phyloP scores from a whole-genome alignment of 2,113 vertebrate species.

The Podarcis muralis region DNA sequence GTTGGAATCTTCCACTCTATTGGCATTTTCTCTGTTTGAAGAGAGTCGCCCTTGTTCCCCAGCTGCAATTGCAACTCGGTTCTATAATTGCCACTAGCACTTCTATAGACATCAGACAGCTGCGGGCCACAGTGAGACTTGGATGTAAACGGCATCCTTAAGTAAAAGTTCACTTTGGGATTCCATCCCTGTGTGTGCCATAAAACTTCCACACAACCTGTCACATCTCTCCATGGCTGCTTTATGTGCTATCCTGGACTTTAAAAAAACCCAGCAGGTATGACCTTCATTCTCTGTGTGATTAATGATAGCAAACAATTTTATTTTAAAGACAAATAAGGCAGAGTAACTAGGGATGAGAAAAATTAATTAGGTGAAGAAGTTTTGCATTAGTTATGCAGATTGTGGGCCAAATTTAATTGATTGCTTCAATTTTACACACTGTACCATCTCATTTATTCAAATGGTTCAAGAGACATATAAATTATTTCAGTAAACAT shows the following conservation, averaged over 20 bases:
- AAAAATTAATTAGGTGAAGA: conserved; percentile 16
- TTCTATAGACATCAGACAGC: background rate
- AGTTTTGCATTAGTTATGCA: background rate
- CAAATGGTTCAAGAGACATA: background rate
- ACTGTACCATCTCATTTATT: conserved; percentile 13
- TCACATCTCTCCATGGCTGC: background rate
- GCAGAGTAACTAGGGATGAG: background rate
- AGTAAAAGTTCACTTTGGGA: background rate
- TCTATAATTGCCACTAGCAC: background rate
- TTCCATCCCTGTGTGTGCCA: background rate
- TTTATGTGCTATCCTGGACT: conserved; percentile 7
- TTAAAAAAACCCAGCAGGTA: background rate
- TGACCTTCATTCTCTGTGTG: conserved; percentile 2
- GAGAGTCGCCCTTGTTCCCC: background rate
- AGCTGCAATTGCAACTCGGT: background rate
- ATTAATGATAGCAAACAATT: conserved; percentile 3
- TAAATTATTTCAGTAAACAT: conserved; percentile 9
- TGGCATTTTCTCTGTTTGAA: background rate
- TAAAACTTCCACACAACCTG: background rate
- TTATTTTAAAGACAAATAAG: conserved; percentile 18
- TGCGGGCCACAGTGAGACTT: background rate
- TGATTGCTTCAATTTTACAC: background rate
- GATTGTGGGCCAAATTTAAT: background rate
- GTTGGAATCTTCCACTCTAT: background rate
- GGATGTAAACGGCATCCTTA: background rate